Evolutionary conservation across 2,888 invertebrate species (phyloP).

Genomic region (Conomelus anceps): DNA sequence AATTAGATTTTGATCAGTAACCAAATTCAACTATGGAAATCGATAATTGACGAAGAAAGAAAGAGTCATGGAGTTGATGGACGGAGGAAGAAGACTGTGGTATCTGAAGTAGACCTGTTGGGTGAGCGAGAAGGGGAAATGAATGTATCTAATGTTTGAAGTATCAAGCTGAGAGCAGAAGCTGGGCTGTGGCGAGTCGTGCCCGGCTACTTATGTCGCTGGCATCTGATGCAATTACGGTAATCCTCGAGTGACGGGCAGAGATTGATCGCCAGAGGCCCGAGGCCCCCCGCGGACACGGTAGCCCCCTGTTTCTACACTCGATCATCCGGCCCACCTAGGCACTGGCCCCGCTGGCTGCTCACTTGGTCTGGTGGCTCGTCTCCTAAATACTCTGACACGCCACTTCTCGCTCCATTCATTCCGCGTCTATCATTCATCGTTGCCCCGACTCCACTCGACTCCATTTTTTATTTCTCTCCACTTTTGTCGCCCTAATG

Average conservation of each 20-base stretch:
- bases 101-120: not conserved
- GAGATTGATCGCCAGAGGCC: slow-evolving; percentile 6
- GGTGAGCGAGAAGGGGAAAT: not conserved
- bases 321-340: slow-evolving; percentile 11
- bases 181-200: not conserved
- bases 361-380: not conserved
- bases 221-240: slow-evolving; percentile 9
- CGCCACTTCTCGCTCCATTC: not conserved
- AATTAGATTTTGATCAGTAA: not conserved
- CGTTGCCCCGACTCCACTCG: not conserved
- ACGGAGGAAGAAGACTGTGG: not conserved
- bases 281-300: slow-evolving; percentile 5
- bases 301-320: slow-evolving; percentile 10
- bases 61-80: not conserved
- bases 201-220: slow-evolving; percentile 7
- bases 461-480: not conserved
- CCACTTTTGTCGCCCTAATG: not conserved
- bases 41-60: not conserved
- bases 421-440: not conserved
- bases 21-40: not conserved
- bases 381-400: not conserved
- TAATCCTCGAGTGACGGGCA: slow-evolving; percentile 9
- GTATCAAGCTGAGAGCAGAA: not conserved
- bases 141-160: not conserved
- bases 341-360: slow-evolving; percentile 1